These are phyloP conservation scores for Argopecten irradians DNA, from an alignment of 1,140 invertebrate species.

Conservation along the genomic window DNA sequence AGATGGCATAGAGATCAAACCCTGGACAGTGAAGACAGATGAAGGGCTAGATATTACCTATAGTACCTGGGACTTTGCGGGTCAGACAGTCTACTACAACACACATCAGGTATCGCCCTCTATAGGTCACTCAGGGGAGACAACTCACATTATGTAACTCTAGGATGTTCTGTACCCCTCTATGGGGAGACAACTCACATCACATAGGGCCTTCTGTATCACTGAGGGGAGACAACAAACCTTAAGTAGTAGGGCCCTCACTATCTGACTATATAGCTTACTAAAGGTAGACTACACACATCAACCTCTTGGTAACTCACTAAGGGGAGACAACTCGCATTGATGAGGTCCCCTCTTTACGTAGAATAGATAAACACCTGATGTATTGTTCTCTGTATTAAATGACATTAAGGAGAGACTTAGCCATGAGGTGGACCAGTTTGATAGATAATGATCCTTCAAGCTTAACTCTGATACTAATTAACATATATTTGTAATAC, in stretches of 20 bases:
- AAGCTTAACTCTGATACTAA: too few species aligned
- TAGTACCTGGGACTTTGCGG: conserved; percentile 75
- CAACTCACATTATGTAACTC: neutral
- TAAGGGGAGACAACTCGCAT: neutral
- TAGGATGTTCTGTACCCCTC: neutral
- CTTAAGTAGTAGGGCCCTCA: neutral
- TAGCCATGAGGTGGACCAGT: neutral
- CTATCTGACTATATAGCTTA: neutral
- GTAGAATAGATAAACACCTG: neutral
- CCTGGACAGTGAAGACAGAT: conserved; percentile 68
- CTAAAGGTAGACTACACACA: neutral
- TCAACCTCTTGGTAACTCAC: neutral
- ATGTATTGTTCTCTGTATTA: neutral
- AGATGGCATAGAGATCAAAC: conserved; percentile 74
- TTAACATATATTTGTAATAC: too few species aligned
- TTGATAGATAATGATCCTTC: too few species aligned
- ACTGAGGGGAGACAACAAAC: neutral
- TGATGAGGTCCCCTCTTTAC: neutral
- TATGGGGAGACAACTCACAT: neutral
- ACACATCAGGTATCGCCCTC: conserved; percentile 69
- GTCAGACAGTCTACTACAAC: conserved; percentile 74
- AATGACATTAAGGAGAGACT: neutral
- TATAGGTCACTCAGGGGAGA: neutral
- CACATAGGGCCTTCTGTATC: neutral
- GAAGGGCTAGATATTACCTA: conserved; percentile 65